phyloP scores from a whole-genome alignment of 2,113 vertebrate genomes.

The Dasyprocta punctata region DNA sequence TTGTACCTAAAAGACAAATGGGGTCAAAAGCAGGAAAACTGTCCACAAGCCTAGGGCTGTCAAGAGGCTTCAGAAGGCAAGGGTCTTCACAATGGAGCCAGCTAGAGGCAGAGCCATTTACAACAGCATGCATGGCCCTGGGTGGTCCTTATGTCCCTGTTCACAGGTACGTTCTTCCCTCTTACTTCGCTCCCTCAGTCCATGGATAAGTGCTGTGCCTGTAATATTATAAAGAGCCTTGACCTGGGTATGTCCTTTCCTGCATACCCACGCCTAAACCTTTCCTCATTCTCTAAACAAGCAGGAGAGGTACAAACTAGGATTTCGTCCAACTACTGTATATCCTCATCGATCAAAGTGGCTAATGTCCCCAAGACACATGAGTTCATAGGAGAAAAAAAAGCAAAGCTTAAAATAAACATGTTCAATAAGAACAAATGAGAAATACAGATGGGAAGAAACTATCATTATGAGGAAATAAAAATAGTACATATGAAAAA shows the following conservation, averaged over 20 bases:
- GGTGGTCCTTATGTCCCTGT: neutral
- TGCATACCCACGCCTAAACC: neutral
- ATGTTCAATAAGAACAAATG: neutral
- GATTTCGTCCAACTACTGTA: neutral
- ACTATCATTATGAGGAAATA: slow-evolving; percentile 7
- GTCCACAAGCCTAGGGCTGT: neutral
- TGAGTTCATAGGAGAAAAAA: neutral
- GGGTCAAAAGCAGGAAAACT: neutral
- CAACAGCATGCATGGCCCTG: rapidly evolving
- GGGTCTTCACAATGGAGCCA: neutral
- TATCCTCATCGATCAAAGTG: neutral
- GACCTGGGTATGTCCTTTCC: neutral
- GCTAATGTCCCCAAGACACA: neutral
- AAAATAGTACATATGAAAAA: slow-evolving; percentile 9
- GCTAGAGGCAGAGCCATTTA: neutral
- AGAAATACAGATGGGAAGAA: slow-evolving; percentile 33
- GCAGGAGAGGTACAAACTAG: neutral
- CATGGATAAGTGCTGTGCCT: neutral
- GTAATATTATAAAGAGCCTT: neutral
- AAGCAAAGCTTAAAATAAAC: slow-evolving; percentile 22
- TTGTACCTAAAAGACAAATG: neutral
- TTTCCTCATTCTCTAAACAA: neutral
- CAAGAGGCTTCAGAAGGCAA: neutral
- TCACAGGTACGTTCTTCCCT: neutral
- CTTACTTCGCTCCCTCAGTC: neutral